These are phyloP conservation scores for Plectropomus leopardus DNA, from an alignment of 2,113 vertebrate genomes.

Conservation along the genomic window DNA sequence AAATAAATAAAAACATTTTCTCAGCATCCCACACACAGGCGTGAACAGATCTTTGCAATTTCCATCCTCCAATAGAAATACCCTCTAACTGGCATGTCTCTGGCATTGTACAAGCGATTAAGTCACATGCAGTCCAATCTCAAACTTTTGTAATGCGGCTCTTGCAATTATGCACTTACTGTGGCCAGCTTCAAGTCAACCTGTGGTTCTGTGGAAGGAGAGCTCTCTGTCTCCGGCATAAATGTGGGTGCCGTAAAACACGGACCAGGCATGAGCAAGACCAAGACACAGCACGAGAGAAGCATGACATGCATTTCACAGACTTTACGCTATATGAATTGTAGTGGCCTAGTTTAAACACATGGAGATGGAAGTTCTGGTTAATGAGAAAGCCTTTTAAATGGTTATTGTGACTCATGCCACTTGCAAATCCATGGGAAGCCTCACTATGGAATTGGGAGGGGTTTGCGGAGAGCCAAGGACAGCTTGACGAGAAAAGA, in stretches of 20 bases:
- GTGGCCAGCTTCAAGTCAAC: constrained; percentile 79
- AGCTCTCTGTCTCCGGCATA: constrained; percentile 38
- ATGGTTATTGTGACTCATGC: constrained; percentile 84
- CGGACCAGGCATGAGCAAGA: constrained; percentile 52
- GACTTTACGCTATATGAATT: constrained; percentile 47
- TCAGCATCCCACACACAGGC: neutral
- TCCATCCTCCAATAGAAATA: neutral
- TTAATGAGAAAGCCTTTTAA: constrained; percentile 84
- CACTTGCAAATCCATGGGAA: constrained; percentile 71
- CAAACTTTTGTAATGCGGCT: constrained; percentile 43
- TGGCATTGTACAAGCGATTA: constrained; percentile 15
- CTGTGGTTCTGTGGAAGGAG: constrained; percentile 63
- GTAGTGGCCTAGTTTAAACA: constrained; percentile 48
- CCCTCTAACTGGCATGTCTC: neutral
- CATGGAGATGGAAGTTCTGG: constrained; percentile 62
- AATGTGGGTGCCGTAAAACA: constrained; percentile 69
- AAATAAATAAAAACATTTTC: constrained; percentile 39
- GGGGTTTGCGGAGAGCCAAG: constrained; percentile 76
- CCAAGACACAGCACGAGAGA: constrained; percentile 60
- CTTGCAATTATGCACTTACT: constrained; percentile 80
- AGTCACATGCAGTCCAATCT: constrained; percentile 40
- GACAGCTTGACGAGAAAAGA: constrained; percentile 41
- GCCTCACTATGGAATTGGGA: constrained; percentile 81
- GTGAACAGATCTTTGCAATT: neutral
- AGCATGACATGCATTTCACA: constrained; percentile 69